A percentile compares a stretch with the other conserved stretches of the same genome.
phyloP scores from a whole-genome alignment of 2,113 vertebrate species.

The Nothobranchius furzeri region DNA sequence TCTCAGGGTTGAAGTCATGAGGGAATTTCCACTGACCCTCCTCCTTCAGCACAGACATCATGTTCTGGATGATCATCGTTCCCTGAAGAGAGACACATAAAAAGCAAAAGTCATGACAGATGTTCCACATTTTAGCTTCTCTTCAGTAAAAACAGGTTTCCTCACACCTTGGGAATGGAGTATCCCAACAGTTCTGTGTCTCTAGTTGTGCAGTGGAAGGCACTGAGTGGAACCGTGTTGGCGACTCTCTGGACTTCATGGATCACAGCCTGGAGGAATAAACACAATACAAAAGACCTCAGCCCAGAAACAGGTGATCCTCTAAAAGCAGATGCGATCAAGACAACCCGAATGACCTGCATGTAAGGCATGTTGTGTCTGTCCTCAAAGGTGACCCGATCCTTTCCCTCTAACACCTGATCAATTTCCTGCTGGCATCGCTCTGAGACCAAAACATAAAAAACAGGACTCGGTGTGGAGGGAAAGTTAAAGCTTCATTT shows the following conservation, averaged over 20 bases:
- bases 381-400: slow-evolving; percentile 34
- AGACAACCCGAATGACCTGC: slow-evolving; percentile 2
- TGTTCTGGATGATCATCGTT: slow-evolving; percentile 61
- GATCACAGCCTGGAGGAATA: slow-evolving; percentile 69
- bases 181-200: slow-evolving; percentile 74
- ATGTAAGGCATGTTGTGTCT: slow-evolving; percentile 51
- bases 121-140: no score
- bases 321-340: slow-evolving; percentile 38
- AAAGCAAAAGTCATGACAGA: background rate
- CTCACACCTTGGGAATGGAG: slow-evolving; percentile 58
- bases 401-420: slow-evolving; percentile 23
- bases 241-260: no score
- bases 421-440: slow-evolving; percentile 51
- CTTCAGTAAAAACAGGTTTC: no score
- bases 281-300: no score
- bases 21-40: slow-evolving; percentile 75
- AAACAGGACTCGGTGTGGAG: no score
- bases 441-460: slow-evolving; percentile 7
- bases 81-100: slow-evolving; percentile 43
- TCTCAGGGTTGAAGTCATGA: slow-evolving; percentile 72
- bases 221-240: no score
- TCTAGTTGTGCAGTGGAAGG: slow-evolving; percentile 56
- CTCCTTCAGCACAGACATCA: slow-evolving; percentile 55
- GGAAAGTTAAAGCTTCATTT: no score
- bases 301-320: no score